These are phyloP conservation scores for Anastatus disparis DNA, from an alignment of 1,140 invertebrate species.

Conservation along the genomic window DNA sequence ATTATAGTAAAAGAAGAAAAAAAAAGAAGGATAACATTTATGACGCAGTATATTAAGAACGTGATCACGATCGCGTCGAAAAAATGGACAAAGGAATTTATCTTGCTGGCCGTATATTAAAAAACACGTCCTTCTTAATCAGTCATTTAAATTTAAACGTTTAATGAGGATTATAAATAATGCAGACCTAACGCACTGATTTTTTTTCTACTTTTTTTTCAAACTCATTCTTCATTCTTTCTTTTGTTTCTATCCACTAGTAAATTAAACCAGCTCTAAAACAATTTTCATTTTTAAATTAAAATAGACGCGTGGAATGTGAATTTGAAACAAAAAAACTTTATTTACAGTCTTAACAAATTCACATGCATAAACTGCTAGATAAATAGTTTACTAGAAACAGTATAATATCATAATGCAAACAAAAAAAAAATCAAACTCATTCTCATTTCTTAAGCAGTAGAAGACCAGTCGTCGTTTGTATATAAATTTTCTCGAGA, in stretches of 20 bases:
- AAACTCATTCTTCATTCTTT: too few relatives aligned
- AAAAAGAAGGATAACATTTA: background rate
- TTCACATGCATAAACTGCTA: too few relatives aligned
- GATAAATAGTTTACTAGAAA: too few relatives aligned
- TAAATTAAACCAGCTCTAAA: too few relatives aligned
- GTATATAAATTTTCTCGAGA: conserved; percentile 30
- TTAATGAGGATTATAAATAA: conserved; percentile 39
- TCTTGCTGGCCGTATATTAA: conserved; percentile 8
- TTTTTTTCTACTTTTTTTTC: background rate
- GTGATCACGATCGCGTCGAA: background rate
- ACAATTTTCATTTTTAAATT: too few relatives aligned
- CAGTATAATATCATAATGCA: too few relatives aligned
- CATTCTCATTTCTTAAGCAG: conserved; percentile 31
- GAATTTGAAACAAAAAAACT: too few relatives aligned
- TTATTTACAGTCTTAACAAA: too few relatives aligned
- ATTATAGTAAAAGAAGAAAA: too few relatives aligned
- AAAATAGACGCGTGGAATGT: too few relatives aligned
- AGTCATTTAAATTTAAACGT: conserved; percentile 27
- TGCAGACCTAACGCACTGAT: background rate
- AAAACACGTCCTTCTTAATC: conserved; percentile 27
- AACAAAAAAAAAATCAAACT: conserved; percentile 26
- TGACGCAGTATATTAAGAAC: background rate
- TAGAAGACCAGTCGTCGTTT: background rate
- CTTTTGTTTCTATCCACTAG: too few relatives aligned
- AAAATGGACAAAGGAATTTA: conserved; percentile 10